phyloP scores from a whole-genome alignment of 1,140 invertebrate species.

The Pinna nobilis region DNA sequence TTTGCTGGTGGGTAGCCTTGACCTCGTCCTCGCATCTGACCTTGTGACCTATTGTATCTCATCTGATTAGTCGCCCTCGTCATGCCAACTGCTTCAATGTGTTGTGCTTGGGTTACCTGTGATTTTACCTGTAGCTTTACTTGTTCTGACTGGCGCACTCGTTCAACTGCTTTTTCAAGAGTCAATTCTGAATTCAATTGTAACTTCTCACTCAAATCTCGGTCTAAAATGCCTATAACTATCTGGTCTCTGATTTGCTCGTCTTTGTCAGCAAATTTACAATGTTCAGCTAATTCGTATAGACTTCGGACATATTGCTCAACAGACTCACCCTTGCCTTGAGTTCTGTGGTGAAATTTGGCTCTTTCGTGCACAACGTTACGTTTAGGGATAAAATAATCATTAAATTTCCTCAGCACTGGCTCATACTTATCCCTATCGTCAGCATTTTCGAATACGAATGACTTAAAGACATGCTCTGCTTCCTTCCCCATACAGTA shows the following conservation, averaged over 20 bases:
- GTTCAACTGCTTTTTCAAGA: conserved; percentile 27
- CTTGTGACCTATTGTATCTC: background rate
- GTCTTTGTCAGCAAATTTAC: conserved; percentile 27
- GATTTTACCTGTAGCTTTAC: conserved; percentile 33
- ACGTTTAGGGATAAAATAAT: conserved; percentile 38
- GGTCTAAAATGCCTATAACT: conserved; percentile 34
- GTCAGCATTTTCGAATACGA: conserved; percentile 15
- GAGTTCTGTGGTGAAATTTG: conserved; percentile 22
- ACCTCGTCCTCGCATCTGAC: background rate
- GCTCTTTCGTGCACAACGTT: conserved; percentile 43
- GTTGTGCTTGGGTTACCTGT: background rate
- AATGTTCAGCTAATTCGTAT: conserved; percentile 39
- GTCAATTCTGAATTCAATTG: conserved; percentile 35
- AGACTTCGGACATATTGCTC: conserved; percentile 28
- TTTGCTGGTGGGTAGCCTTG: background rate
- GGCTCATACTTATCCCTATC: conserved; percentile 29
- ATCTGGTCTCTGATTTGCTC: conserved; percentile 33
- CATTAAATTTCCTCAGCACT: conserved; percentile 35
- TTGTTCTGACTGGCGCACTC: conserved; percentile 23
- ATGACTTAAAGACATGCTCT: conserved; percentile 28
- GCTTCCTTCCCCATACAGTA: conserved; percentile 38
- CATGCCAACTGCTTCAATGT: background rate
- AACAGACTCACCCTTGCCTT: conserved; percentile 12
- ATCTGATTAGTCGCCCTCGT: background rate
- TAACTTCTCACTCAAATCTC: conserved; percentile 25